Percentiles rank a stretch among this genome's conserved stretches.
These are phyloP conservation scores for Sipha flava DNA, from an alignment of 1,140 invertebrate genomes.

Conservation along the genomic window DNA sequence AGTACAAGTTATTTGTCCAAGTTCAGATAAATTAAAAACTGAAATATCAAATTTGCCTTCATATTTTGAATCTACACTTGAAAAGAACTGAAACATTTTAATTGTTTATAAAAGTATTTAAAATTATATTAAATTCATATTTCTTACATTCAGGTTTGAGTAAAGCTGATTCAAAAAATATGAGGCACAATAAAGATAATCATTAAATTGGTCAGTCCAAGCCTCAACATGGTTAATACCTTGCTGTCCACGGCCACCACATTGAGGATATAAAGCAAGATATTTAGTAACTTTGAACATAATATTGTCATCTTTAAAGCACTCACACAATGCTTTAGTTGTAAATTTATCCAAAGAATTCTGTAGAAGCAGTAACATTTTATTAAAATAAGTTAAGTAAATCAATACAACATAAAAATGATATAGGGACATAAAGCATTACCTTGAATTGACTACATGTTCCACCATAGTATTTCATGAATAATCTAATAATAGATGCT, in stretches of 20 bases:
- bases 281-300: slow-evolving; percentile 1
- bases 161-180: slow-evolving; percentile 7
- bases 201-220: slow-evolving; percentile 27
- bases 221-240: slow-evolving; percentile 3
- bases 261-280: slow-evolving; percentile 20
- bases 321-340: background rate
- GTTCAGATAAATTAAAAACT: background rate
- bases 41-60: slow-evolving; percentile 4
- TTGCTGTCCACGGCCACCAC: slow-evolving; percentile 22
- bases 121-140: background rate
- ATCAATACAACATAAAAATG: background rate
- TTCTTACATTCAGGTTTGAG: slow-evolving; percentile 2
- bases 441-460: slow-evolving; percentile 21
- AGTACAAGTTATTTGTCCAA: background rate
- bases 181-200: background rate
- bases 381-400: background rate
- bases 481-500: slow-evolving; percentile 13
- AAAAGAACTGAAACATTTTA: background rate
- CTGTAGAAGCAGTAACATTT: background rate
- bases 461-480: slow-evolving; percentile 7
- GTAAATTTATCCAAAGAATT: slow-evolving; percentile 15
- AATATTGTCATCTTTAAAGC: background rate
- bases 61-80: background rate
- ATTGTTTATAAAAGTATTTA: background rate
- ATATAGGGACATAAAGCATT: background rate